Base-by-base conservation (phyloP, 2,113 vertebrate genomes). In the Electrona antarctica region DNA sequence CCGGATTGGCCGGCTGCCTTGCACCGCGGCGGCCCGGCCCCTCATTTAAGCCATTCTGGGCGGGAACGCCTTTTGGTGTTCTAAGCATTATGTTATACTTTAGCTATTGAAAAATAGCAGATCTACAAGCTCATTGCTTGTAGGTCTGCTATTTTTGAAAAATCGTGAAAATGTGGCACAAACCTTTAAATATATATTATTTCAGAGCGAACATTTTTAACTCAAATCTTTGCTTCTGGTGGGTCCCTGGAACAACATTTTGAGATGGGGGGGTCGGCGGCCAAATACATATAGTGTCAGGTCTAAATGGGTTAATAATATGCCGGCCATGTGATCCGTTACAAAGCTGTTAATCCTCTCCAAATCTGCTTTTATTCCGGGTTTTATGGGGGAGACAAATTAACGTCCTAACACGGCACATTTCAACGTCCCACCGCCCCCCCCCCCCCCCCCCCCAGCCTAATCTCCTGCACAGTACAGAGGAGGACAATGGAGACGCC, bases 261-360 rank as follows among this genome's bases (percentile, higher is more conserved):
- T n/a, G n/a, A n/a, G n/a, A n/a, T n/a, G n/a, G n/a, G n/a, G n/a
- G n/a, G n/a, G n/a, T n/a, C n/a, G n/a, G n/a, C n/a, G n/a, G n/a
- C n/a, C n/a, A n/a, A n/a, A n/a, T n/a, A n/a, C n/a, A n/a, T n/a
- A n/a, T n/a, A 21, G 21, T 21, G 21, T 21, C 21, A 21, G 21
- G 21, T 21, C 21, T 21, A 21, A 21, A 21, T 21, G 21, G 21
- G 21, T 21, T 21, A 86, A 89, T 85, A 88, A 84, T 55, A 80
- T 85, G 72, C 78, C 74, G 85, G 77, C 81, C 85, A 74, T 74
- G 83, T 79, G 85, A 89, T 87, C 83, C 74, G 76, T 77, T 81
- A 88, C 87, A 79, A 78, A 76, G 69, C 71, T 62, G 59, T 88
- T 92, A 91, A 91, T 91, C 83, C 86, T 75, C 65, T 33, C 21